Percentiles rank a stretch among this genome's conserved stretches.
Evolutionary conservation across 2,113 vertebrate species (phyloP).

Genomic region (Podarcis raffonei): DNA sequence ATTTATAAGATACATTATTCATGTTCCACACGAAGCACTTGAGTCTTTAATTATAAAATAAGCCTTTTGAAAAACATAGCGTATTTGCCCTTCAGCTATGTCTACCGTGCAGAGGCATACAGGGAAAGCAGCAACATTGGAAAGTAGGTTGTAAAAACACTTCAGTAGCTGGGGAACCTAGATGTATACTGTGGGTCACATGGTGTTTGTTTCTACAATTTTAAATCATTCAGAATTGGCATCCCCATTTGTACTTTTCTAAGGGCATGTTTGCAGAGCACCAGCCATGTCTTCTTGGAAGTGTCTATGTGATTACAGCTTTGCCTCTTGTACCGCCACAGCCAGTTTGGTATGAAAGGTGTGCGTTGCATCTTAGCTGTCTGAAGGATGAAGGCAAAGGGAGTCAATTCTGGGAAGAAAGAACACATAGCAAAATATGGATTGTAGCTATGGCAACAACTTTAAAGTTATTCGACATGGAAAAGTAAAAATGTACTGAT

Average conservation of each 20-base stretch:
- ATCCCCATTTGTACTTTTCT: not conserved
- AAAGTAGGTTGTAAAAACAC: slow-evolving; percentile 3
- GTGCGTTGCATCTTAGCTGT: not conserved
- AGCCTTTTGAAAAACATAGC: slow-evolving; percentile 36
- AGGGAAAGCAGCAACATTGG: slow-evolving; percentile 12
- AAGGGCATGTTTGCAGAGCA: not conserved
- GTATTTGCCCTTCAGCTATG: slow-evolving; percentile 40
- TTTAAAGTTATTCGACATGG: not conserved
- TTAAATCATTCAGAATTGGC: not conserved
- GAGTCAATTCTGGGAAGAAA: not conserved
- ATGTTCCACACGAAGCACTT: slow-evolving; percentile 14
- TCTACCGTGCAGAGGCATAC: slow-evolving; percentile 15
- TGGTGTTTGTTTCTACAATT: not conserved
- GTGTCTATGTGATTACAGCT: not conserved
- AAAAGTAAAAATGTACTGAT: not conserved
- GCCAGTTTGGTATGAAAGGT: not conserved
- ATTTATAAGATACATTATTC: slow-evolving; percentile 29
- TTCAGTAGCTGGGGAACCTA: not conserved
- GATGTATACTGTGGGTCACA: not conserved
- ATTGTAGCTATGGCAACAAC: not conserved
- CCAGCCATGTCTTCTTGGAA: not conserved
- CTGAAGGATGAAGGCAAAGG: not conserved
- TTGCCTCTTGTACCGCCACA: not conserved
- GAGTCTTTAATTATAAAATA: slow-evolving; percentile 44
- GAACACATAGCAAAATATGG: not conserved